Base-by-base conservation (phyloP, 1,140 invertebrate species). In the Sarcophaga bullata region DNA sequence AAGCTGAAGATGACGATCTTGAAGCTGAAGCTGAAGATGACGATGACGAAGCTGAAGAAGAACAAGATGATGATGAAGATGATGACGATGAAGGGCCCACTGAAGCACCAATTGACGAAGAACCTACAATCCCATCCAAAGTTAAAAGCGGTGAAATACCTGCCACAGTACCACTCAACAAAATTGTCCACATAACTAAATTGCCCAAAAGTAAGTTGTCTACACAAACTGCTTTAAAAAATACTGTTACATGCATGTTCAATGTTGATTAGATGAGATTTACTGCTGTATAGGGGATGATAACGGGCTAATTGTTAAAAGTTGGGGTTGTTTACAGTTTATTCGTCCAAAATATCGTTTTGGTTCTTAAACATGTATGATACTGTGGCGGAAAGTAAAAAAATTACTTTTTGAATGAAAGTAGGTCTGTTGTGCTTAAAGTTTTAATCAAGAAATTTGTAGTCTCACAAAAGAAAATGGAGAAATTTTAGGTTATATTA, bases 171-270 rank as follows among this genome's bases (percentile, higher is more conserved):
- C 87, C 87, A 10, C 76, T 80, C 7, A 47, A 86, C 0, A 81
- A 83, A 8, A 19, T 85, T 19, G 3, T 89, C 4, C 84, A 73
- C 48, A 83, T 81, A 3, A 19, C 47, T 0, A 82, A 86, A n/a
- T 19, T 89, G 0, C 86, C 86, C 1, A 6, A n/a, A 11, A 50
- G 87, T 89, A 87, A 81, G 80, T 82, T 52, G 25, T 37, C 25
- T 37, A 37, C 25, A 37, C 25, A 37, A 37, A 37, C 4, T 37
- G 25, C 0, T 48, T 17, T 6, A 2, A 52, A 3, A 11, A 8
- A 73, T 10, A 73, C 8, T 6, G 10, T 19, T 73, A n/a, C 17
- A 73, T 73, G 15, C 13, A 17, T 73, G 15, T 54, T 37, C 52
- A 15, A 54, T 54, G 52, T 10, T 11, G 5, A 54, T 10, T 15